Evolutionary conservation across 2,797 vertebrate species (phyloP).

Genomic region (Oophaga sylvatica): DNA sequence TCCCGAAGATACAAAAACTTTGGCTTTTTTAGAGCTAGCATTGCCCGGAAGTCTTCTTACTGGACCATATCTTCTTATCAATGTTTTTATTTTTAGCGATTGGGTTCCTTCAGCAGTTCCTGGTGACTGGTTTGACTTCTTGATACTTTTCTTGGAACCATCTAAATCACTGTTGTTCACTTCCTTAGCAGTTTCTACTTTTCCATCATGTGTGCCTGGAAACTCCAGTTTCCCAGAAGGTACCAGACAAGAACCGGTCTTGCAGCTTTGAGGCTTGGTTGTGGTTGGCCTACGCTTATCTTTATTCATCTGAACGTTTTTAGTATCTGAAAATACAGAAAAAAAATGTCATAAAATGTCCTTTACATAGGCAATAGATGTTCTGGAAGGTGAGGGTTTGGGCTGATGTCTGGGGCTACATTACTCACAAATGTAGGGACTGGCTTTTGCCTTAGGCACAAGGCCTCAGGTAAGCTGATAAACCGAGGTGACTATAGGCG

Average conservation of each 20-base stretch:
- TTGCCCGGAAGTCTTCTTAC: not conserved
- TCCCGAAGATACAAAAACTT: not conserved
- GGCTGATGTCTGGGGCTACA: not conserved
- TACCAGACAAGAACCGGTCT: too few relatives aligned
- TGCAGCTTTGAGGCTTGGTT: not conserved
- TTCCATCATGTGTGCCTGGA: not conserved
- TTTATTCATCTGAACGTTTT: slow-evolving; percentile 3
- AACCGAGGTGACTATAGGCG: too few relatives aligned
- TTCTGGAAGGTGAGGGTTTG: not conserved
- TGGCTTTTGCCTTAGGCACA: too few relatives aligned
- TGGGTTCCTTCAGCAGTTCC: not conserved
- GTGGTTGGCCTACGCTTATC: too few relatives aligned
- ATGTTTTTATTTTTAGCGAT: not conserved
- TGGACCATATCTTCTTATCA: not conserved
- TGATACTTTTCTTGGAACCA: not conserved
- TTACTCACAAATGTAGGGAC: not conserved
- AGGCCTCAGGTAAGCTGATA: too few relatives aligned
- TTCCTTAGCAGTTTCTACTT: not conserved
- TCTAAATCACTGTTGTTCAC: not conserved
- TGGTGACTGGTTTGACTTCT: not conserved
- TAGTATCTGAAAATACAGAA: slow-evolving; percentile 30
- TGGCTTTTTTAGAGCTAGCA: not conserved
- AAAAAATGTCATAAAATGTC: not conserved
- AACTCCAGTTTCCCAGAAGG: not conserved
- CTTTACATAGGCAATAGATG: not conserved